Conservation (phyloP, 2,888 invertebrate genomes). For the Eupithecia centaureata region DNA sequence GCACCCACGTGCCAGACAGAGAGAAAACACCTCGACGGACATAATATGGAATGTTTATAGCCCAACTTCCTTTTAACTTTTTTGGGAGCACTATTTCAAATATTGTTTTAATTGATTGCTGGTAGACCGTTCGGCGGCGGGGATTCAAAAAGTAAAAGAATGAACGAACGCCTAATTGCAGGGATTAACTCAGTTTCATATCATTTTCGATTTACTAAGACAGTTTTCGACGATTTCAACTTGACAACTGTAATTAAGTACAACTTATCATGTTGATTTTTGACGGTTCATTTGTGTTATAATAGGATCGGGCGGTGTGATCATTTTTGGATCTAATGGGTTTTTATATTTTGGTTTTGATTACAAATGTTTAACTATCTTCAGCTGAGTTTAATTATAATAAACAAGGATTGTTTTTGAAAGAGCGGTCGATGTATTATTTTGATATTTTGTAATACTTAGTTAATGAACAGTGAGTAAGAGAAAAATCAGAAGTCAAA, state of each 20-base stretch:
- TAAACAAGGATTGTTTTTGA: conserved; percentile 5
- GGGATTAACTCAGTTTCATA: conserved; percentile 63
- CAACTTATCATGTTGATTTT: conserved; percentile 65
- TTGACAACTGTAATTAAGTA: conserved; percentile 67
- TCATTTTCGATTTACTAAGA: conserved; percentile 61
- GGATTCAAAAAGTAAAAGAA: conserved; percentile 37
- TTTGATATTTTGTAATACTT: background rate
- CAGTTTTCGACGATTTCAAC: conserved; percentile 52
- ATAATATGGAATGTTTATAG: conserved; percentile 78
- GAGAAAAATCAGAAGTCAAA: too few species aligned
- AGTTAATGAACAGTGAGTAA: background rate
- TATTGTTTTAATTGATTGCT: conserved; percentile 83
- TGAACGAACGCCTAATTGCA: conserved; percentile 69
- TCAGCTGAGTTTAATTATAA: conserved; percentile 28
- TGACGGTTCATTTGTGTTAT: conserved; percentile 48
- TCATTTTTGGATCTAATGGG: conserved; percentile 32
- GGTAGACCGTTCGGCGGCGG: conserved; percentile 78
- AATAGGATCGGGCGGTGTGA: conserved; percentile 38
- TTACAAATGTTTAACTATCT: conserved; percentile 36
- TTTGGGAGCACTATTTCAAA: conserved; percentile 80
- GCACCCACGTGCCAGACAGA: conserved; percentile 47
- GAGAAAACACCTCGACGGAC: conserved; percentile 51
- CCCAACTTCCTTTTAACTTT: conserved; percentile 76
- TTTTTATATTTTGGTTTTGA: conserved; percentile 37
- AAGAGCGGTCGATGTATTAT: background rate